Conservation (phyloP, 92 coral and sea anemone species). For the Epizoanthus stellaris region DNA sequence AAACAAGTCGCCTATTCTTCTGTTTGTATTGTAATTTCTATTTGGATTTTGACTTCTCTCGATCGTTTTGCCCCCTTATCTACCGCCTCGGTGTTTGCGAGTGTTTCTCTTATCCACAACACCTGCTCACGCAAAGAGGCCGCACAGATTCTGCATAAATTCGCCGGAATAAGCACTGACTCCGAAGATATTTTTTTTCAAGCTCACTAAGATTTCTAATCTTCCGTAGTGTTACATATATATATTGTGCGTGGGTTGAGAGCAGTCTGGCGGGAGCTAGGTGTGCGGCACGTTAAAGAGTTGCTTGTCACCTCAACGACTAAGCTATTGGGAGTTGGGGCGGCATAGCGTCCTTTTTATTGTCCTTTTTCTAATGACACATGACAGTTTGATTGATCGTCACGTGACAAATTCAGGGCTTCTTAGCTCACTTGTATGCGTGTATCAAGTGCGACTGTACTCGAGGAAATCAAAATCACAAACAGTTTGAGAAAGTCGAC, state of each 20-base stretch:
- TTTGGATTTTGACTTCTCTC: conserved; percentile 47
- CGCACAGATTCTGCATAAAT: conserved; percentile 48
- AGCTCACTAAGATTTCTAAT: conserved; percentile 33
- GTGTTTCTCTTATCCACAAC: conserved; percentile 45
- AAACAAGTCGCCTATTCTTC: conserved; percentile 31
- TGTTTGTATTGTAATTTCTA: conserved; percentile 32
- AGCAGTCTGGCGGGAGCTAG: conserved; percentile 12
- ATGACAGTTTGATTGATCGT: conserved; percentile 99
- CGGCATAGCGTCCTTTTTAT: conserved; percentile 88
- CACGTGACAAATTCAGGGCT: conserved; percentile 88
- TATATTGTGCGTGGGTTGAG: conserved; percentile 30
- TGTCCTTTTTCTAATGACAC: conserved; percentile 94
- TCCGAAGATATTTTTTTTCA: conserved; percentile 13
- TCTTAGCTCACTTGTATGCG: conserved; percentile 63
- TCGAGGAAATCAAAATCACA: neutral
- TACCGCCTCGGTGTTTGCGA: conserved; percentile 48
- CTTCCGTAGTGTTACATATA: conserved; percentile 20
- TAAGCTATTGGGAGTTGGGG: conserved; percentile 92
- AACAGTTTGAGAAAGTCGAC: neutral
- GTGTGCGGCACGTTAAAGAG: conserved; percentile 29
- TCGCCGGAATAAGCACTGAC: conserved; percentile 46
- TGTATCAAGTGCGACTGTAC: conserved; percentile 60
- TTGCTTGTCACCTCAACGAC: conserved; percentile 96
- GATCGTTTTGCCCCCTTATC: conserved; percentile 46
- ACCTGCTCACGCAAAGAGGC: conserved; percentile 46